Conservation (phyloP, 1,140 invertebrate species). For the Apis laboriosa region DNA sequence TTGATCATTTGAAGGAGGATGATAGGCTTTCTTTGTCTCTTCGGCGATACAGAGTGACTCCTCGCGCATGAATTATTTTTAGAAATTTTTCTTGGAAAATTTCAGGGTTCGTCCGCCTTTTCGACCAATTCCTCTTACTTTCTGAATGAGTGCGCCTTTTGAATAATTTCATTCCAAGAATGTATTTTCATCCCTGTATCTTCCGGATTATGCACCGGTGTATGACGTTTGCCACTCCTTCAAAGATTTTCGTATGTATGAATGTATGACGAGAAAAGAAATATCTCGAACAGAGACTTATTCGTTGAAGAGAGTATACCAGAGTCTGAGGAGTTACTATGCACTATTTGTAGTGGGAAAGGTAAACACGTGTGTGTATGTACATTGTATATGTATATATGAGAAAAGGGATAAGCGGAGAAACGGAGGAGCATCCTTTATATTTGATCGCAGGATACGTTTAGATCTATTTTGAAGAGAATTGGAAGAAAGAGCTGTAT, state of each 20-base stretch:
- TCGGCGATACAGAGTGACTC: not conserved
- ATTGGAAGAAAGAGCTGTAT: not conserved
- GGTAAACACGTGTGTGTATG: constrained; percentile 8
- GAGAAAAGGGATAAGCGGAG: constrained; percentile 10
- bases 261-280: not conserved
- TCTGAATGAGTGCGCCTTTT: not conserved
- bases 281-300: constrained; percentile 2
- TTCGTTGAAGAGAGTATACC: not conserved
- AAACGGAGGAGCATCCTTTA: constrained; percentile 25
- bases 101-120: not conserved
- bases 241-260: not conserved
- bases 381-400: not conserved
- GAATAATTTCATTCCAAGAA: not conserved
- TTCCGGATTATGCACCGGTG: not conserved
- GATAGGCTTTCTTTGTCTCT: constrained; percentile 10
- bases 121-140: not conserved
- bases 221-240: not conserved
- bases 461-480: constrained; percentile 39
- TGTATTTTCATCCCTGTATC: not conserved
- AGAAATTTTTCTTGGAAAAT: constrained; percentile 1
- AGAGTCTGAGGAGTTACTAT: constrained; percentile 6
- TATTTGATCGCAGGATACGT: constrained; percentile 40
- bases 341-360: constrained; percentile 11
- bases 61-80: constrained; percentile 25
- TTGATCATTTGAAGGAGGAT: constrained; percentile 3